Percentiles rank a stretch among this genome's conserved stretches.
Conservation (phyloP, 35 echinoderm and acorn worm species). For the Patiria miniata region DNA sequence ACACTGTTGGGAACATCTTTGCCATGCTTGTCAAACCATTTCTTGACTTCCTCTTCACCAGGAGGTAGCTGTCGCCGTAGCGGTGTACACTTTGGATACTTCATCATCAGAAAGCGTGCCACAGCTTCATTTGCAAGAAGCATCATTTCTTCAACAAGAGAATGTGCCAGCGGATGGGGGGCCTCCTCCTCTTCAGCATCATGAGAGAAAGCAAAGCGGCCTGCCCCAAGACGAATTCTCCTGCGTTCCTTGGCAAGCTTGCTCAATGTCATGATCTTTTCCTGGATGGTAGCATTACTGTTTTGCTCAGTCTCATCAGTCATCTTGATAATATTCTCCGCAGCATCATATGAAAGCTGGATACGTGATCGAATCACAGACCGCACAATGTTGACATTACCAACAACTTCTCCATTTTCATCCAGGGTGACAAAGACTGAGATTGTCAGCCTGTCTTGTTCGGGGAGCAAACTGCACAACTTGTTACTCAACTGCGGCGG, state of each 20-base stretch:
- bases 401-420: conserved; percentile 43
- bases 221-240: conserved; percentile 39
- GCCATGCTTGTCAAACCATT: conserved; percentile 46
- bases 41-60: conserved; percentile 38
- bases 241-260: conserved; percentile 43
- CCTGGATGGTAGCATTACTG: not conserved
- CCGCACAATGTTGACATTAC: conserved; percentile 30
- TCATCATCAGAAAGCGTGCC: conserved; percentile 53
- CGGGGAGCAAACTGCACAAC: conserved; percentile 68
- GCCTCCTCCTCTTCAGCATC: conserved; percentile 51
- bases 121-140: conserved; percentile 70
- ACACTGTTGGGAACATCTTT: conserved; percentile 41
- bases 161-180: conserved; percentile 52
- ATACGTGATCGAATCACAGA: conserved; percentile 64
- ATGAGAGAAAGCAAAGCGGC: conserved; percentile 37
- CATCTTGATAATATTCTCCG: conserved; percentile 53
- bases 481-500: conserved; percentile 65
- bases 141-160: conserved; percentile 75
- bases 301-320: not conserved
- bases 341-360: conserved; percentile 70
- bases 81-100: conserved; percentile 54
- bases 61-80: conserved; percentile 75
- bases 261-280: conserved; percentile 37
- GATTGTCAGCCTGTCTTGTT: conserved; percentile 64
- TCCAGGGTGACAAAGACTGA: conserved; percentile 71